These are phyloP conservation scores for Rhinella marina DNA, from an alignment of 2,797 vertebrate genomes.

Conservation along the genomic window DNA sequence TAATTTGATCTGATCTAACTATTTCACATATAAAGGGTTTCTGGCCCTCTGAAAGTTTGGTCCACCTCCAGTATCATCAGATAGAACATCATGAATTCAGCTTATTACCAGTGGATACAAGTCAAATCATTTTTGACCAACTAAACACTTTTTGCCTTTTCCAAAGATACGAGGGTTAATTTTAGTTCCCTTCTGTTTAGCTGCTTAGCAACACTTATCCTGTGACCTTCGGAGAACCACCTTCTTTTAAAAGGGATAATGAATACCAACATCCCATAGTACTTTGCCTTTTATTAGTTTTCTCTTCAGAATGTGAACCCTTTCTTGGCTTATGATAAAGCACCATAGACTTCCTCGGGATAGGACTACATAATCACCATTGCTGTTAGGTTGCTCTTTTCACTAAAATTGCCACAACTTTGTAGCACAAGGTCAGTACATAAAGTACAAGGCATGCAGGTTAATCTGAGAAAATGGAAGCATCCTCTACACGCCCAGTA, in stretches of 20 bases:
- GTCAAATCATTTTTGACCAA: slow-evolving; percentile 59
- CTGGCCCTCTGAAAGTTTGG: neutral
- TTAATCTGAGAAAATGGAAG: slow-evolving; percentile 47
- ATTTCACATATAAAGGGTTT: neutral
- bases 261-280: slow-evolving; percentile 76
- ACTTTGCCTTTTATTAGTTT: slow-evolving; percentile 70
- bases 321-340: neutral
- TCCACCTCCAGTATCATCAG: neutral
- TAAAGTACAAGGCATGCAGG: slow-evolving; percentile 17
- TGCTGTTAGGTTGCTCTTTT: neutral
- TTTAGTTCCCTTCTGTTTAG: slow-evolving; percentile 85
- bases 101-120: slow-evolving; percentile 49
- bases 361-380: neutral
- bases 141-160: slow-evolving; percentile 68
- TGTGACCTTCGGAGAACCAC: slow-evolving; percentile 82
- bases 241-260: slow-evolving; percentile 82
- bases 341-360: neutral
- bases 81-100: neutral
- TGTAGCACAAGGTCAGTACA: neutral
- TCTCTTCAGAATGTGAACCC: slow-evolving; percentile 19
- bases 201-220: slow-evolving; percentile 86
- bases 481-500: slow-evolving; percentile 15
- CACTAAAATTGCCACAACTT: neutral
- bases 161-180: slow-evolving; percentile 75
- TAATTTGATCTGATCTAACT: neutral